Evolutionary conservation across 2,888 invertebrate species (phyloP).

Genomic region (Drosophila silvestris): DNA sequence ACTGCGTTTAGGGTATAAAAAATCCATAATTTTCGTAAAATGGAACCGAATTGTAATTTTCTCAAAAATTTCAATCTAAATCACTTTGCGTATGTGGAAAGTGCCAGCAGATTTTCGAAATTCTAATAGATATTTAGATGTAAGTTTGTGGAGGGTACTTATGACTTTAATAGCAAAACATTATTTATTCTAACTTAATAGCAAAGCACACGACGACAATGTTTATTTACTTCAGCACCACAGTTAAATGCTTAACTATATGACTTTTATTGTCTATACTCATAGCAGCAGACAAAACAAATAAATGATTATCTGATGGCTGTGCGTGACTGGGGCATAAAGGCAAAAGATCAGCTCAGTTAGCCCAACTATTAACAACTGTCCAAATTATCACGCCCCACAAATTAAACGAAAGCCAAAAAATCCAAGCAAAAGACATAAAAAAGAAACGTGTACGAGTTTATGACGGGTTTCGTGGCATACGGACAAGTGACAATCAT

Average conservation of each 20-base stretch:
- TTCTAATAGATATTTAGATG: not conserved
- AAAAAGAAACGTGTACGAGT: constrained; percentile 16
- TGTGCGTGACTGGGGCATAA: constrained; percentile 35
- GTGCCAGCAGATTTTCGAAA: not conserved
- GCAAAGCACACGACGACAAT: not conserved
- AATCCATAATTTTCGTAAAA: not conserved
- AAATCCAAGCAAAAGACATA: constrained; percentile 22
- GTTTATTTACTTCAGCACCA: not conserved
- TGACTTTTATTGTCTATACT: constrained; percentile 40
- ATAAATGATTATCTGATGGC: constrained; percentile 57
- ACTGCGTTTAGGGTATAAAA: not conserved
- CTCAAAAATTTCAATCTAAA: not conserved
- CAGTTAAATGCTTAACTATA: constrained; percentile 15
- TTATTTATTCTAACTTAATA: not conserved
- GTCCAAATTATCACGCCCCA: constrained; percentile 71
- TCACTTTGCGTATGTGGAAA: not conserved
- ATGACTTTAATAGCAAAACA: not conserved
- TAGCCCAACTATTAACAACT: constrained; percentile 69
- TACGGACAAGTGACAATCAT: constrained; percentile 85
- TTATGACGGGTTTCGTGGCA: constrained; percentile 68
- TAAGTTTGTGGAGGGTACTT: not conserved
- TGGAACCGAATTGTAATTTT: not conserved
- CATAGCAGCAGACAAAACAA: constrained; percentile 60
- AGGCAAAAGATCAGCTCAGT: constrained; percentile 46
- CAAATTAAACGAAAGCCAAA: constrained; percentile 51